phyloP scores from a whole-genome alignment of 2,888 invertebrate species.

The Mythimna lalbum region DNA sequence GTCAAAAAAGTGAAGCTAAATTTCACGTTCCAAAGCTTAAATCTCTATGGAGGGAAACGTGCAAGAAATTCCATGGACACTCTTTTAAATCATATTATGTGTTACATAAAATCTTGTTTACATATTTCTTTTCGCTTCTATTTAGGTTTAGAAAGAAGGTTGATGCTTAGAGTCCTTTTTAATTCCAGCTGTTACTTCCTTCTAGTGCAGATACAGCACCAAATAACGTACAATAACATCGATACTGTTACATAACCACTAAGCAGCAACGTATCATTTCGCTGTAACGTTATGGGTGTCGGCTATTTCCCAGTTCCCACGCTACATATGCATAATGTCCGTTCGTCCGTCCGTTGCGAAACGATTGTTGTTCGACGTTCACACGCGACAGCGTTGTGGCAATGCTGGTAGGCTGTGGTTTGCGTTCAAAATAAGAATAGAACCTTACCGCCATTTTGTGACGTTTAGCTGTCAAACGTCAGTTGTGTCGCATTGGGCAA shows the following conservation, averaged over 20 bases:
- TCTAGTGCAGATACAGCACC: conserved; percentile 3
- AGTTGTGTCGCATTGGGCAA: not conserved
- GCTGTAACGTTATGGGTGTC: conserved; percentile 68
- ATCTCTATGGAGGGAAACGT: too few relatives aligned
- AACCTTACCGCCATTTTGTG: conserved; percentile 39
- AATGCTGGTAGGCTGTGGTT: conserved; percentile 36
- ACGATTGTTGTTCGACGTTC: conserved; percentile 74
- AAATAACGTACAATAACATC: conserved; percentile 41
- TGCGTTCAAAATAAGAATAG: conserved; percentile 50
- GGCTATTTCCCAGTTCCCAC: conserved; percentile 76
- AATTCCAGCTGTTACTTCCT: conserved; percentile 10
- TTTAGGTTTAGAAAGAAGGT: not conserved
- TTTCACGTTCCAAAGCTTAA: too few relatives aligned
- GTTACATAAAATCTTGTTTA: too few relatives aligned
- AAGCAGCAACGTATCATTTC: conserved; percentile 73
- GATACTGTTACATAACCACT: conserved; percentile 53
- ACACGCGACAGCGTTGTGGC: conserved; percentile 69
- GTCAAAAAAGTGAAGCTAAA: too few relatives aligned
- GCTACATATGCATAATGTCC: conserved; percentile 74
- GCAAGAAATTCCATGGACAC: too few relatives aligned
- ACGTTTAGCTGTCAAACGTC: conserved; percentile 42
- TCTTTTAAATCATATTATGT: too few relatives aligned
- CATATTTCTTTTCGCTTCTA: too few relatives aligned
- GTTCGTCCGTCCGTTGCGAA: conserved; percentile 71
- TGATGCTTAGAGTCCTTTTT: not conserved